These are phyloP conservation scores for Raillietiella orientalis DNA, from an alignment of 2,888 invertebrate species.

Conservation along the genomic window DNA sequence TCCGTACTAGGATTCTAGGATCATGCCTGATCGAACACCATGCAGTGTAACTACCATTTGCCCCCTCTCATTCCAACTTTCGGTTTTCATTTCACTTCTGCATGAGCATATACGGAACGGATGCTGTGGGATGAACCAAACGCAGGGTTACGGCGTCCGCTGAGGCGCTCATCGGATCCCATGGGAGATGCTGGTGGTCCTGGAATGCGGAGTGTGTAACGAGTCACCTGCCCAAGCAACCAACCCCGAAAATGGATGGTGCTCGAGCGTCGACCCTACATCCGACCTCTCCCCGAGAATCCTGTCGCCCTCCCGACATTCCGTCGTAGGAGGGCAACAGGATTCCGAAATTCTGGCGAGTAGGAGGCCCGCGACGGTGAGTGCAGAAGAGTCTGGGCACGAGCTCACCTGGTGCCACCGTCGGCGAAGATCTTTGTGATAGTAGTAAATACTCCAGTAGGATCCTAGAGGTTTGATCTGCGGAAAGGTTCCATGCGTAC, in stretches of 20 bases:
- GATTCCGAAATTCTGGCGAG: conserved; percentile 15
- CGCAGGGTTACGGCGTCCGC: conserved; percentile 30
- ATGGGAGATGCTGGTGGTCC: conserved; percentile 27
- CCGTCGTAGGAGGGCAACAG: no score
- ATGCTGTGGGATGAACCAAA: conserved; percentile 43
- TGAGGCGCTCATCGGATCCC: conserved; percentile 23
- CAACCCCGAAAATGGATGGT: conserved; percentile 30
- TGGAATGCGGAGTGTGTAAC: conserved; percentile 22
- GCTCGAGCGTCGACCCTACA: conserved; percentile 22
- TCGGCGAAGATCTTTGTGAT: conserved; percentile 26
- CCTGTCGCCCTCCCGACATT: no score
- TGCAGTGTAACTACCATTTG: no score
- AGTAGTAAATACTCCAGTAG: conserved; percentile 34
- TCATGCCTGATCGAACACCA: no score
- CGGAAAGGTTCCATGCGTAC: conserved; percentile 6
- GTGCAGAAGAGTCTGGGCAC: conserved; percentile 24
- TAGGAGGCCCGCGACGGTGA: conserved; percentile 25
- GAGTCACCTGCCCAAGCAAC: conserved; percentile 19
- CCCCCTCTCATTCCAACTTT: no score
- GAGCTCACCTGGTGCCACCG: conserved; percentile 17
- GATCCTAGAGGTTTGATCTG: conserved; percentile 15
- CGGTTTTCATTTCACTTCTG: no score
- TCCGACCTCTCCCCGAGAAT: conserved; percentile 12
- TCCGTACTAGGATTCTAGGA: no score
- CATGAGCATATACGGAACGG: conserved; percentile 51